Evolutionary conservation across 2,888 invertebrate species (phyloP).

Genomic region (Idaea aversata): DNA sequence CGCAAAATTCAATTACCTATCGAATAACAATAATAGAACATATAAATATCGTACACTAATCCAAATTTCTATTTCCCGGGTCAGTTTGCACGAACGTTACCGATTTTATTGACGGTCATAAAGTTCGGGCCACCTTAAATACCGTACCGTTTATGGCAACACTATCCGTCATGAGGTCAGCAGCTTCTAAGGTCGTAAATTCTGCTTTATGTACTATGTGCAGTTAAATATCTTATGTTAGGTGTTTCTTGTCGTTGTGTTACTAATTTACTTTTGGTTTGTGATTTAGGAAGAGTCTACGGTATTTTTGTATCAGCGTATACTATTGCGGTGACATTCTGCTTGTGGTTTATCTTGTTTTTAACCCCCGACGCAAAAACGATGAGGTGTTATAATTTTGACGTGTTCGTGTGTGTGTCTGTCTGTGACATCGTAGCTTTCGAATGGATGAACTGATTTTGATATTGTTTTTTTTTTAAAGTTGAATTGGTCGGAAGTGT

Average conservation of each 20-base stretch:
- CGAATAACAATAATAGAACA: neutral
- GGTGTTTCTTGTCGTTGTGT: neutral
- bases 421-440: no score
- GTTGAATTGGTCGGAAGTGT: no score
- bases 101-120: neutral
- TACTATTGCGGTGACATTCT: no score
- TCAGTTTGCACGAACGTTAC: neutral
- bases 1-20: neutral
- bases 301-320: neutral
- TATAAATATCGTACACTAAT: neutral
- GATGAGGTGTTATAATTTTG: no score
- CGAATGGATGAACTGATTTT: no score
- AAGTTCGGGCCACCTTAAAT: neutral
- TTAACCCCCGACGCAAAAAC: no score
- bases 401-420: no score
- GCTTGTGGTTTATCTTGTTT: no score
- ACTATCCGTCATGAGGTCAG: slow-evolving; percentile 1
- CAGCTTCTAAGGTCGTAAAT: neutral
- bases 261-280: neutral
- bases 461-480: no score
- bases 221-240: neutral
- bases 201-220: neutral
- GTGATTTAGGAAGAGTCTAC: neutral
- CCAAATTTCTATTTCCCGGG: neutral
- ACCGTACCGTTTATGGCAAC: neutral